Evolutionary conservation across 2,888 invertebrate genomes (phyloP).

Genomic region (Scaptodrosophila latifasciaeformis): DNA sequence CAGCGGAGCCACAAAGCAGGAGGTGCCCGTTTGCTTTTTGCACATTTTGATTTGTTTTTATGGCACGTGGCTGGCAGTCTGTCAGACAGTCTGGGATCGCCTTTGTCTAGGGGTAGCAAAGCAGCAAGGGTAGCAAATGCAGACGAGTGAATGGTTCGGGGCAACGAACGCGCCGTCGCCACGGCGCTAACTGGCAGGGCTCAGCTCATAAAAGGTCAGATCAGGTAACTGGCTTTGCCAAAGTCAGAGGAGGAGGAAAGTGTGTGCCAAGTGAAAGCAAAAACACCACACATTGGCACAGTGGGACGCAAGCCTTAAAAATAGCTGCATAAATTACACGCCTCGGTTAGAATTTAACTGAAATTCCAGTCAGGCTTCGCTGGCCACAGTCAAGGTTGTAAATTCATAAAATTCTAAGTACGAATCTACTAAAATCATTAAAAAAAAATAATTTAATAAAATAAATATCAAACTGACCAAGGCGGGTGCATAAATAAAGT

Average conservation of each 20-base stretch:
- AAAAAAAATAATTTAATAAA: too few relatives aligned
- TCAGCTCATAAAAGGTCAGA: conserved; percentile 2
- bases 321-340: conserved; percentile 62
- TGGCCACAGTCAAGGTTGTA: conserved; percentile 20
- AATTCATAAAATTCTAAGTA: background rate
- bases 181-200: conserved; percentile 23
- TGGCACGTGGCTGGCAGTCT: conserved; percentile 53
- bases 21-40: conserved; percentile 66
- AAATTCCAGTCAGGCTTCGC: conserved; percentile 19
- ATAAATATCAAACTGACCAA: conserved; percentile 16
- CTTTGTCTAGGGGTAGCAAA: background rate
- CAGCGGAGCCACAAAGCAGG: conserved; percentile 37
- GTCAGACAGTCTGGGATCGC: conserved; percentile 15
- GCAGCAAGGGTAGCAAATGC: conserved; percentile 6
- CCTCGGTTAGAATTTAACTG: conserved; percentile 32
- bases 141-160: too few relatives aligned
- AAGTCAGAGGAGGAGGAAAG: too few relatives aligned
- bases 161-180: conserved; percentile 6
- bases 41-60: conserved; percentile 58
- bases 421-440: conserved; percentile 2
- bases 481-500: conserved; percentile 48
- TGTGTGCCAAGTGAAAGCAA: conserved; percentile 16
- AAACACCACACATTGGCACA: background rate
- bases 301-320: background rate
- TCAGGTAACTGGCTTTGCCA: too few relatives aligned